Evolutionary conservation across 2,113 vertebrate species (phyloP).

Genomic region (Megaceryle maxima): DNA sequence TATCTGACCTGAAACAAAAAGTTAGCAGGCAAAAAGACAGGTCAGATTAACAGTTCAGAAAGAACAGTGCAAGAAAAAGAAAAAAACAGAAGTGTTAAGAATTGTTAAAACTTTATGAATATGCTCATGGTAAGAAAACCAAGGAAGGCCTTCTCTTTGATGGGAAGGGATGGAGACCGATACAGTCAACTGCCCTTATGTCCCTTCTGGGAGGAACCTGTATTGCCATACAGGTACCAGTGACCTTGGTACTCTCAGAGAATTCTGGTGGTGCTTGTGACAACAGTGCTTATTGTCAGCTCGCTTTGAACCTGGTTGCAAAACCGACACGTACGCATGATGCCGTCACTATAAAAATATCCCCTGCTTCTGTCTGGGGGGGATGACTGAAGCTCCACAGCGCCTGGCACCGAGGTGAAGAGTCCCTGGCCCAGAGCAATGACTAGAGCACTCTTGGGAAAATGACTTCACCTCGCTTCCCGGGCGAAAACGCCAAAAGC

Average conservation of each 20-base stretch:
- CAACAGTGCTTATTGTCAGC: accelerated
- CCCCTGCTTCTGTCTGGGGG: accelerated
- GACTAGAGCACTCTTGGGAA: not conserved
- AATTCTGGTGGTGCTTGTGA: accelerated
- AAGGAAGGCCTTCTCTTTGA: not conserved
- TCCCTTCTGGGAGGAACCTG: no score
- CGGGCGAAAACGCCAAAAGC: no score
- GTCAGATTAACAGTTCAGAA: not conserved
- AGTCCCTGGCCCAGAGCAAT: accelerated
- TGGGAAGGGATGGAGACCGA: not conserved
- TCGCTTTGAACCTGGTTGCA: accelerated
- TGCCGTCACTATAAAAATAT: not conserved
- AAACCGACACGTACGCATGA: accelerated
- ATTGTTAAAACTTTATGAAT: not conserved
- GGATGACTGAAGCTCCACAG: accelerated
- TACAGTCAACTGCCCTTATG: accelerated
- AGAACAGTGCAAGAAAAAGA: not conserved
- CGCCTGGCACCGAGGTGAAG: not conserved
- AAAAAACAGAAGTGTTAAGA: no score
- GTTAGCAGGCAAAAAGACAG: not conserved
- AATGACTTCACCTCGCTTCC: not conserved
- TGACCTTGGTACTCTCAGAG: accelerated
- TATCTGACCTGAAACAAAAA: not conserved
- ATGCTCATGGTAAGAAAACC: accelerated
- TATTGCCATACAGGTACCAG: accelerated